These are phyloP conservation scores for Lepidochrysops patricia DNA, from an alignment of 2,888 invertebrate species.

Conservation along the genomic window DNA sequence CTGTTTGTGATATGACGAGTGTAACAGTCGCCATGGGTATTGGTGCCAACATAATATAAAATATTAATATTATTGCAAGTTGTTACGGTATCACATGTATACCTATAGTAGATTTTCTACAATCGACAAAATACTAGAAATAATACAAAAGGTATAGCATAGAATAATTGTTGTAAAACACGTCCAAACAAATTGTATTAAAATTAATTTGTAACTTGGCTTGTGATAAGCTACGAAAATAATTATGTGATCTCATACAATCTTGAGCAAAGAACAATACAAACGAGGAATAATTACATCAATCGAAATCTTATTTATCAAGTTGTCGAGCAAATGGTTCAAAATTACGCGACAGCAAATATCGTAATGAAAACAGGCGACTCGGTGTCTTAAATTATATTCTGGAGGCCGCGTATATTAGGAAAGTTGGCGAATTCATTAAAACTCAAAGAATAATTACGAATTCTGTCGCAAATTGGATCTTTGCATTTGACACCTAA, in stretches of 20 bases:
- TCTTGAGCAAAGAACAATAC: not conserved
- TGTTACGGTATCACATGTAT: too few relatives aligned
- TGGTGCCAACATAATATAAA: too few relatives aligned
- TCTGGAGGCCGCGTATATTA: not conserved
- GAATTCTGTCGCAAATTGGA: slow-evolving; percentile 10
- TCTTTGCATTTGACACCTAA: slow-evolving; percentile 13
- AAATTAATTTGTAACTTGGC: not conserved
- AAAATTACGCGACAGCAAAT: slow-evolving; percentile 9
- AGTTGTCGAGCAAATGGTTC: not conserved
- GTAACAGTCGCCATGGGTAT: too few relatives aligned
- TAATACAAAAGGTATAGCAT: too few relatives aligned
- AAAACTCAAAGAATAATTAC: slow-evolving; percentile 15
- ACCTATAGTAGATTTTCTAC: too few relatives aligned
- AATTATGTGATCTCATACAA: not conserved
- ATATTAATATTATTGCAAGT: too few relatives aligned
- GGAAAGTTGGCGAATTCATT: slow-evolving; percentile 14
- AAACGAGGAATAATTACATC: not conserved
- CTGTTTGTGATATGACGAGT: too few relatives aligned
- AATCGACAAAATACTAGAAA: too few relatives aligned
- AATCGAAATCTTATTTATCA: not conserved
- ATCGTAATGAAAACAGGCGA: slow-evolving; percentile 10
- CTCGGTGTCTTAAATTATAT: slow-evolving; percentile 14
- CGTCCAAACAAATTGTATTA: not conserved
- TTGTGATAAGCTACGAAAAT: not conserved
- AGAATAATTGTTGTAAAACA: too few relatives aligned